Conservation (phyloP, 2,113 vertebrate genomes). For the Cyphomyrus discorhynchus region DNA sequence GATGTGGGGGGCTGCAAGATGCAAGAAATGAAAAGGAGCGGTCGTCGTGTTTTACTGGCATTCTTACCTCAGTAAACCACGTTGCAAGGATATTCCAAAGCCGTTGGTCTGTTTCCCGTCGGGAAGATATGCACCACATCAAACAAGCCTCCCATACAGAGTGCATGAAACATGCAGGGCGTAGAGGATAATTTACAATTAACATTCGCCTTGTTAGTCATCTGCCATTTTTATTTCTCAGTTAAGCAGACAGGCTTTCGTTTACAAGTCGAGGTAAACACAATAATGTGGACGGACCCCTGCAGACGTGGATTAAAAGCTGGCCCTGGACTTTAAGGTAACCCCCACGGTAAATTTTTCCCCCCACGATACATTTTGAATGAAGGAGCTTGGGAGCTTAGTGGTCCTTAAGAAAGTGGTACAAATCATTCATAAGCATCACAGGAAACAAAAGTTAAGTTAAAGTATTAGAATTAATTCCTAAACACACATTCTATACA, state of each 20-base stretch:
- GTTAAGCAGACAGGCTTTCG: constrained; percentile 1
- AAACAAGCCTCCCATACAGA: neutral
- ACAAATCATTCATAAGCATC: neutral
- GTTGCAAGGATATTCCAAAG: neutral
- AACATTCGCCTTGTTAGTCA: neutral
- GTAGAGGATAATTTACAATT: neutral
- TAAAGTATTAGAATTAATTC: neutral
- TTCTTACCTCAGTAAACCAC: neutral
- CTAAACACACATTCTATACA: neutral
- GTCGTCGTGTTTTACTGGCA: neutral
- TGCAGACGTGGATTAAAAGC: neutral
- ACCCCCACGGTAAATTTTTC: neutral
- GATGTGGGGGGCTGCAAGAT: neutral
- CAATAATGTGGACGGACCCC: neutral
- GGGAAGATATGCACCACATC: neutral
- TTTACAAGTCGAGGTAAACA: neutral
- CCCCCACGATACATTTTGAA: neutral
- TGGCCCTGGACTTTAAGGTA: neutral
- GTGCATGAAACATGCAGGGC: neutral
- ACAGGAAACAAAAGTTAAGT: neutral
- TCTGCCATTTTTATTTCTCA: neutral
- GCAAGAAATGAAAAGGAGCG: too few relatives aligned
- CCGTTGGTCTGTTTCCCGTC: neutral
- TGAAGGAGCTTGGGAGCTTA: neutral
- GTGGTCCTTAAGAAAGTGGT: neutral